phyloP scores from a whole-genome alignment of 1,140 invertebrate genomes.

The Augochlora pura region DNA sequence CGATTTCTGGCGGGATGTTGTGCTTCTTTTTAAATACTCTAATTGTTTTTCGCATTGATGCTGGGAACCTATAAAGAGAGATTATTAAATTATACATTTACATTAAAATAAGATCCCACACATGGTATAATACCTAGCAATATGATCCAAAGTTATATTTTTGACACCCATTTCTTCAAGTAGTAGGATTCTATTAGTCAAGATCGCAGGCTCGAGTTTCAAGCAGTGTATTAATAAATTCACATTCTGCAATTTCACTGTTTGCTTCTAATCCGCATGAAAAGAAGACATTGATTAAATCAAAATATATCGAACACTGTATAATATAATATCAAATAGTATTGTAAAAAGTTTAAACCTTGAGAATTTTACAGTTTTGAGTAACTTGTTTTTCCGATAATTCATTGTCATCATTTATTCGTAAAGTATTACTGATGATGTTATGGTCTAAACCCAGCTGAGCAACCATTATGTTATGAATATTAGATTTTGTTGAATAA shows the following conservation, averaged over 20 bases:
- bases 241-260: background rate
- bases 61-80: conserved; percentile 29
- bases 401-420: background rate
- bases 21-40: conserved; percentile 67
- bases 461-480: background rate
- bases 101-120: too few species aligned
- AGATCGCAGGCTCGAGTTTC: background rate
- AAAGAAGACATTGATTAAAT: background rate
- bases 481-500: background rate
- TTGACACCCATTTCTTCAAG: conserved; percentile 60
- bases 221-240: conserved; percentile 4
- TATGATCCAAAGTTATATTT: conserved; percentile 5
- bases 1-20: conserved; percentile 65
- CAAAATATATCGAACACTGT: background rate
- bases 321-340: background rate
- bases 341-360: conserved; percentile 6
- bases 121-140: conserved; percentile 20
- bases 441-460: conserved; percentile 19
- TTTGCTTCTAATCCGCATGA: background rate
- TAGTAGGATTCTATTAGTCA: conserved; percentile 57
- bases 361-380: conserved; percentile 7
- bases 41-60: conserved; percentile 11
- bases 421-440: background rate
- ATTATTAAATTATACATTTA: background rate
- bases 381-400: background rate